phyloP scores from a whole-genome alignment of 1,140 invertebrate genomes.

The Lucilia sericata region DNA sequence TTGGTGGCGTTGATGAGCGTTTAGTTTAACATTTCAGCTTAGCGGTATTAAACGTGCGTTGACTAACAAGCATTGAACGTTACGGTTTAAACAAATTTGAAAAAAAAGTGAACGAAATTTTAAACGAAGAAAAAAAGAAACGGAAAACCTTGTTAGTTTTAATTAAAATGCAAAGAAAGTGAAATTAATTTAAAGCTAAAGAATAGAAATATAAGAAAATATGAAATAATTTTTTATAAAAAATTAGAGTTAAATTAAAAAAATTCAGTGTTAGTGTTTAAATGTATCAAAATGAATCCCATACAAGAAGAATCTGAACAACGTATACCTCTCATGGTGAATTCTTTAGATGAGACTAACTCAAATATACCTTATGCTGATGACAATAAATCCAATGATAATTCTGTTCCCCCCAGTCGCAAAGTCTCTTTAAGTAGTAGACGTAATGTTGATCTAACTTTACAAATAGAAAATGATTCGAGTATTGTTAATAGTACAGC shows the following conservation, averaged over 20 bases:
- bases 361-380: constrained; percentile 30
- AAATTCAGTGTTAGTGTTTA: neutral
- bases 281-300: neutral
- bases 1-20: neutral
- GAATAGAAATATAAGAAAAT: neutral
- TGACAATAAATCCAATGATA: neutral
- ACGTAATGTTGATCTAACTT: constrained; percentile 33
- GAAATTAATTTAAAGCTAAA: neutral
- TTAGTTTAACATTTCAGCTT: neutral
- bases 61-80: constrained; percentile 8
- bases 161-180: neutral
- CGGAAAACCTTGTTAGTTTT: neutral
- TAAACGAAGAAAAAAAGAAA: neutral
- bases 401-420: neutral
- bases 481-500: neutral
- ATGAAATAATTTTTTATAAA: neutral
- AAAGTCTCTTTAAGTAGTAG: constrained; percentile 26
- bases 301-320: constrained; percentile 30
- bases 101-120: neutral
- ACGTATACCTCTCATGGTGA: neutral
- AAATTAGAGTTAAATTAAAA: neutral
- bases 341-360: neutral
- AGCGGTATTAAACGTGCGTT: constrained; percentile 33
- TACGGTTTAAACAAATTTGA: constrained; percentile 3
- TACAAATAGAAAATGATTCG: constrained; percentile 28